Evolutionary conservation across 2,113 vertebrate genomes (phyloP).

Genomic region (Mustela nigripes): DNA sequence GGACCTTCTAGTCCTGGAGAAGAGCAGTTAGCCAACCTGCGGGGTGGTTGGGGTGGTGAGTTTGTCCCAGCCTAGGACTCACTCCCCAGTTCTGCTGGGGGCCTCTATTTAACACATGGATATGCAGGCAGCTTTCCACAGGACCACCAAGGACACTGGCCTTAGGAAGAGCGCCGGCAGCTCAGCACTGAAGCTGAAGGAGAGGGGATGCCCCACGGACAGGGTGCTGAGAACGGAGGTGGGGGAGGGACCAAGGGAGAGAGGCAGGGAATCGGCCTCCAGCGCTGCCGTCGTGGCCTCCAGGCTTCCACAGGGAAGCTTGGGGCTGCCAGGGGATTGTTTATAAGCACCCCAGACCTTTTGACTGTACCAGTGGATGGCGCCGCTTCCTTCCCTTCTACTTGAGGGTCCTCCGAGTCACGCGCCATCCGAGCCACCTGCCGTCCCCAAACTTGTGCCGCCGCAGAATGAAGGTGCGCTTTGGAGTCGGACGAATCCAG

Average conservation of each 20-base stretch:
- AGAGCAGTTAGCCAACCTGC: not conserved
- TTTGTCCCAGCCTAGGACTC: not conserved
- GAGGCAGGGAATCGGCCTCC: not conserved
- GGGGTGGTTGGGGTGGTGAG: not conserved
- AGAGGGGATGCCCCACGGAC: fast-evolving
- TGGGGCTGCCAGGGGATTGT: not conserved
- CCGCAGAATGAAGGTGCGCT: fast-evolving
- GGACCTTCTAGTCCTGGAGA: not conserved
- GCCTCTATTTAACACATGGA: not conserved
- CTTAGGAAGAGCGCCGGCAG: not conserved
- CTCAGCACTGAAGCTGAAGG: not conserved
- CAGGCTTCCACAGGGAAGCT: not conserved
- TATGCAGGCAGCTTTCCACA: not conserved
- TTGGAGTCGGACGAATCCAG: not conserved
- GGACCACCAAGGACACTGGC: not conserved
- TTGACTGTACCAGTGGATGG: constrained; percentile 14
- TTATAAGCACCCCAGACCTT: not conserved
- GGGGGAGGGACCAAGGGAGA: not conserved
- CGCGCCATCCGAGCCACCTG: not conserved
- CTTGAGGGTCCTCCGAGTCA: not conserved
- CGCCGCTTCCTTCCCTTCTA: not conserved
- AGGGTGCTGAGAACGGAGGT: not conserved
- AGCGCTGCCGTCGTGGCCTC: not conserved
- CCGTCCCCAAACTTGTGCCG: not conserved
- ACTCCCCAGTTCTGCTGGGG: not conserved